Evolutionary conservation across 2,113 vertebrate genomes (phyloP).

Genomic region (Oreochromis tanganicae): DNA sequence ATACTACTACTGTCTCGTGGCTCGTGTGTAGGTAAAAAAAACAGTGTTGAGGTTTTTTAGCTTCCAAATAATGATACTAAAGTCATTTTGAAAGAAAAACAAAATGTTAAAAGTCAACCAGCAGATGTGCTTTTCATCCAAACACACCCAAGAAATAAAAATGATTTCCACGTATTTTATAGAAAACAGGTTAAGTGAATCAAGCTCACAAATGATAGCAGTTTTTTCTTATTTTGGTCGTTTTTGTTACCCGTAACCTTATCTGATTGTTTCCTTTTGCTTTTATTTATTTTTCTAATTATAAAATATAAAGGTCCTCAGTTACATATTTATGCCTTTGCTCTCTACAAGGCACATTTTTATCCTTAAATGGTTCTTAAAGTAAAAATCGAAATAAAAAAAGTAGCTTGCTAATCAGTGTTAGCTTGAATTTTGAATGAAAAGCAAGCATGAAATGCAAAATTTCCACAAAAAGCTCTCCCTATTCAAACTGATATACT

Average conservation of each 20-base stretch:
- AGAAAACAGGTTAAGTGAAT: background rate
- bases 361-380: background rate
- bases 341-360: background rate
- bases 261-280: background rate
- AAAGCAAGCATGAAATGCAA: background rate
- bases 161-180: background rate
- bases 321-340: background rate
- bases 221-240: background rate
- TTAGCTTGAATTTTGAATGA: background rate
- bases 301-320: background rate
- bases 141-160: background rate
- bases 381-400: background rate
- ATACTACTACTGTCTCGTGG: background rate
- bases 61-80: background rate
- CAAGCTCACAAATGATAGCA: background rate
- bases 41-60: background rate
- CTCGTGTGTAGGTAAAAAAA: background rate
- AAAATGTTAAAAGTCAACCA: background rate
- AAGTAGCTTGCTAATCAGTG: background rate
- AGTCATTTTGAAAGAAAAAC: background rate
- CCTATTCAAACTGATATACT: background rate
- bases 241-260: background rate
- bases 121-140: background rate
- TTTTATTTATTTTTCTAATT: background rate
- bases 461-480: background rate